Evolutionary conservation across 2,113 vertebrate genomes (phyloP).

Genomic region (Forbesichthys papilliferus): DNA sequence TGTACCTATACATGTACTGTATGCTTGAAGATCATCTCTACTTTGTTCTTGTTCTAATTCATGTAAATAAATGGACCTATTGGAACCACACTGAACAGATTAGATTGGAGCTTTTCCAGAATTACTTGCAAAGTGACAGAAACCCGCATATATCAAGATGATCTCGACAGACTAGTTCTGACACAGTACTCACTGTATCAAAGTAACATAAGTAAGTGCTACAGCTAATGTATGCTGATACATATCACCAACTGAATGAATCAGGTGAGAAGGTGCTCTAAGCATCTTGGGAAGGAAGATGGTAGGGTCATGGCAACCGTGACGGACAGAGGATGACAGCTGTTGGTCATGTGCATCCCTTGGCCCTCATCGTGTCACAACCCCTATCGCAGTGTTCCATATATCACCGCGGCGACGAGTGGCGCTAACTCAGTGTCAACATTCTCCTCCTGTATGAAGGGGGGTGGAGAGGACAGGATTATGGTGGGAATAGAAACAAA

Average conservation of each 20-base stretch:
- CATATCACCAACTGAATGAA: too few relatives aligned
- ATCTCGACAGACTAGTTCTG: too few relatives aligned
- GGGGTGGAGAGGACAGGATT: neutral
- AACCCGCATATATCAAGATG: too few relatives aligned
- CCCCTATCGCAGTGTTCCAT: conserved; percentile 24
- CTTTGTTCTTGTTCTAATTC: too few relatives aligned
- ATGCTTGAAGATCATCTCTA: neutral
- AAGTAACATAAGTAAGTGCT: too few relatives aligned
- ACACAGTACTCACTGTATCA: too few relatives aligned
- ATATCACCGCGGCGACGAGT: conserved; percentile 11
- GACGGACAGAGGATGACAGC: conserved; percentile 8
- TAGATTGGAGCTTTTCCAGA: too few relatives aligned
- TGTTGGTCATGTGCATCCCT: conserved; percentile 12
- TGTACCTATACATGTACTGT: neutral
- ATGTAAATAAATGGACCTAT: too few relatives aligned
- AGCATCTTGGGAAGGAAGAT: neutral
- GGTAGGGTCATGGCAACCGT: neutral
- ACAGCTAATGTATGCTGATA: too few relatives aligned
- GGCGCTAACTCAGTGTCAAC: conserved; percentile 16
- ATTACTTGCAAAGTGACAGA: too few relatives aligned
- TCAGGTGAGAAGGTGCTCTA: neutral
- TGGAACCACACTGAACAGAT: too few relatives aligned
- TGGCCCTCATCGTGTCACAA: conserved; percentile 5
- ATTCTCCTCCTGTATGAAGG: conserved; percentile 4
- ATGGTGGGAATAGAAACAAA: neutral